Evolutionary conservation across 2,888 invertebrate species (phyloP).

Genomic region (Xylota segnis): DNA sequence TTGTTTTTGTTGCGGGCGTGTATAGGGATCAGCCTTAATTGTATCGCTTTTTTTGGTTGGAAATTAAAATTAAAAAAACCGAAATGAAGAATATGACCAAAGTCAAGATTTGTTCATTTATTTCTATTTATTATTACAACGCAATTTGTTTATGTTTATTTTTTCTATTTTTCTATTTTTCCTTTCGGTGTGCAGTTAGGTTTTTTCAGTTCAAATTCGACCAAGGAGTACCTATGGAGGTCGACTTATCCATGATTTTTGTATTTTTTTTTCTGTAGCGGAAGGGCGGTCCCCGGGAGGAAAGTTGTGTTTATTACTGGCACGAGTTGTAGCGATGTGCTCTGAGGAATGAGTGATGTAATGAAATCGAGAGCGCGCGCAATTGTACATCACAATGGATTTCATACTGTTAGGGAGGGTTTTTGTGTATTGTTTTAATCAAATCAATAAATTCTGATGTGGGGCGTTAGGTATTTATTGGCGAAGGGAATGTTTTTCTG

Average conservation of each 20-base stretch:
- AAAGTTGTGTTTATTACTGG: constrained; percentile 70
- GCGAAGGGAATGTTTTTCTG: not conserved
- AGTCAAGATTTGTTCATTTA: constrained; percentile 34
- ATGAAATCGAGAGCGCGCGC: constrained; percentile 73
- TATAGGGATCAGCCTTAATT: constrained; percentile 55
- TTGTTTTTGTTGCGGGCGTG: constrained; percentile 60
- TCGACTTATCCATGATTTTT: constrained; percentile 36
- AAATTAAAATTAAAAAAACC: constrained; percentile 34
- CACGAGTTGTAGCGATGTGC: constrained; percentile 61
- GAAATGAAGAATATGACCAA: constrained; percentile 5
- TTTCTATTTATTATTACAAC: constrained; percentile 26
- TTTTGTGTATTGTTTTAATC: constrained; percentile 62
- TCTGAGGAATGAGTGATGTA: constrained; percentile 65
- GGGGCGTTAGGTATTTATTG: constrained; percentile 41
- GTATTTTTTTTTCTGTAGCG: constrained; percentile 24
- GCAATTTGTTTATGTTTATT: constrained; percentile 40
- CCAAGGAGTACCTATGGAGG: constrained; percentile 36
- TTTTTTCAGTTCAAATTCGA: constrained; percentile 28
- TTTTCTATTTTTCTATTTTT: constrained; percentile 23
- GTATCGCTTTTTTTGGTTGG: constrained; percentile 24
- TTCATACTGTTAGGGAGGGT: constrained; percentile 45
- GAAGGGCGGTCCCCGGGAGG: constrained; percentile 67
- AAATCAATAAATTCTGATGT: constrained; percentile 63
- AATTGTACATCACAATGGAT: constrained; percentile 66
- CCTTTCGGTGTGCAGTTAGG: not conserved